Percentiles rank a stretch among this genome's conserved stretches.
Evolutionary conservation across 2,888 invertebrate species (phyloP).

Genomic region (Homarus gammarus): DNA sequence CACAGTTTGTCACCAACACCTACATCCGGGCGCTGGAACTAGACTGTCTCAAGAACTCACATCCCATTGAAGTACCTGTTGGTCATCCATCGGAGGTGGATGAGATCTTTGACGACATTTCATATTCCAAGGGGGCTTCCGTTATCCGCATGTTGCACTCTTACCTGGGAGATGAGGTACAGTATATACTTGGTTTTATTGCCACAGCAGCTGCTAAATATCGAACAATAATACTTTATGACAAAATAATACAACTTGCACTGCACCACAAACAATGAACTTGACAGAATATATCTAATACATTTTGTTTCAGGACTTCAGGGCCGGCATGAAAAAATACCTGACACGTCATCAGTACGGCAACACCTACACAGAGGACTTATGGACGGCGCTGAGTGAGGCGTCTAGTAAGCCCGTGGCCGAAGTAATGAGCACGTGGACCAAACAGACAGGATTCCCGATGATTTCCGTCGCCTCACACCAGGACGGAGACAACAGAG

Average conservation of each 20-base stretch:
- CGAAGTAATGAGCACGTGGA: slow-evolving; percentile 97
- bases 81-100: slow-evolving; percentile 96
- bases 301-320: slow-evolving; percentile 84
- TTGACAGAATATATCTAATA: too few species aligned
- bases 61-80: slow-evolving; percentile 95
- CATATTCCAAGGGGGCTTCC: slow-evolving; percentile 96
- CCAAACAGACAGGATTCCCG: slow-evolving; percentile 96
- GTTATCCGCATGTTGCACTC: slow-evolving; percentile 95
- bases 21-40: slow-evolving; percentile 91
- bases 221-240: not conserved
- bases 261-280: too few species aligned
- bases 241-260: not conserved
- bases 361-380: slow-evolving; percentile 95
- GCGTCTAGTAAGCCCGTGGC: slow-evolving; percentile 94
- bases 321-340: slow-evolving; percentile 94
- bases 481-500: slow-evolving; percentile 62
- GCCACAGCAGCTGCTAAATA: slow-evolving; percentile 29
- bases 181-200: too few species aligned
- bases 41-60: slow-evolving; percentile 93
- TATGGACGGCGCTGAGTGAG: slow-evolving; percentile 93
- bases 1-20: slow-evolving; percentile 94
- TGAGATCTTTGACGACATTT: slow-evolving; percentile 98
- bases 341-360: slow-evolving; percentile 86
- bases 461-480: slow-evolving; percentile 83
- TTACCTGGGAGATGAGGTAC: slow-evolving; percentile 91